These are phyloP conservation scores for Thalassarche chlororhynchos DNA, from an alignment of 2,113 vertebrate genomes.

Conservation along the genomic window DNA sequence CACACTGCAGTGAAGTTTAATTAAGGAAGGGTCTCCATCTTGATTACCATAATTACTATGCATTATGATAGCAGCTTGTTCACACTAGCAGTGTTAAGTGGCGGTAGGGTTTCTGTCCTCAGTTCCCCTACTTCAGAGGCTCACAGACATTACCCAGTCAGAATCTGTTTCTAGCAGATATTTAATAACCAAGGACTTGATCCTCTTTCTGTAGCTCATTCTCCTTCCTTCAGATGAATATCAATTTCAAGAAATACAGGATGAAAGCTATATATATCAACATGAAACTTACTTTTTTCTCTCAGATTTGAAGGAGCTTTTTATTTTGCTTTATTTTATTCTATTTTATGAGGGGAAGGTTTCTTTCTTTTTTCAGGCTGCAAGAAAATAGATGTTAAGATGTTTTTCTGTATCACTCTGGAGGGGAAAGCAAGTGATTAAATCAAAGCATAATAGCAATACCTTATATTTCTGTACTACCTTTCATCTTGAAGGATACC, in stretches of 20 bases:
- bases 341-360: background rate
- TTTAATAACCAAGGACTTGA: background rate
- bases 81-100: background rate
- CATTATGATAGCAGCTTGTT: background rate
- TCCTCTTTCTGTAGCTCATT: background rate
- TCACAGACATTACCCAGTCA: background rate
- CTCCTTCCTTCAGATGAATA: background rate
- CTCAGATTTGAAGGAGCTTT: background rate
- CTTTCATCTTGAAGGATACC: conserved; percentile 44
- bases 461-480: conserved; percentile 10
- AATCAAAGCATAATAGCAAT: conserved; percentile 32
- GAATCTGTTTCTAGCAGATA: background rate
- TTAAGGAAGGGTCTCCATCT: conserved; percentile 58
- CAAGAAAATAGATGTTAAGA: conserved; percentile 4
- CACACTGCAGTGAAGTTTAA: conserved; percentile 51
- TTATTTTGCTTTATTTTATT: background rate
- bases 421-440: conserved; percentile 37
- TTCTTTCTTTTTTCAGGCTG: background rate
- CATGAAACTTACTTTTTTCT: background rate
- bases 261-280: background rate
- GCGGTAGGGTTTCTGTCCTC: background rate
- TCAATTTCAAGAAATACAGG: background rate
- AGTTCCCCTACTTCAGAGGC: background rate
- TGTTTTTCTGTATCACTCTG: conserved; percentile 7
- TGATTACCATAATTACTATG: conserved; percentile 57